Evolutionary conservation across 2,888 invertebrate species (phyloP), one percentile per base, ranked within the genome.

Genomic region (Globia sparganii): DNA sequence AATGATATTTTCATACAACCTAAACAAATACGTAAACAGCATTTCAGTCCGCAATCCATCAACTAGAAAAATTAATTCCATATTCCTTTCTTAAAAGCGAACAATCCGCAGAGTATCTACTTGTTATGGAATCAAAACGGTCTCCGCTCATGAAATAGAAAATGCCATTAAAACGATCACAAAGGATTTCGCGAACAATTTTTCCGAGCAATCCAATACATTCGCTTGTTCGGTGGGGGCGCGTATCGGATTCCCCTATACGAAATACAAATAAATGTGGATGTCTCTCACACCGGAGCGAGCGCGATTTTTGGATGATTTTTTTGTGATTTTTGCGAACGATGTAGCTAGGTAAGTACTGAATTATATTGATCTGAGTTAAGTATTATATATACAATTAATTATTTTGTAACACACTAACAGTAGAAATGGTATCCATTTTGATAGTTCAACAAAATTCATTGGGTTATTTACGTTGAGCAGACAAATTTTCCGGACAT

Each of bases 241-340:
- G 90, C 90, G 94, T 94, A 95, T 95, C 95, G 94, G 93, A 93
- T 92, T 89, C 88, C 88, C 86, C 86, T 85, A 89, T 88, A 88
- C 89, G 83, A 88, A 88, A 88, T 88, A 94, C 94, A 94, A 94
- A 94, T 95, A 95, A 95, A 94, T 92, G 90, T 87, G 91, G 88
- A 81, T 56, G 85, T 15, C 70, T 46, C 72, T 94, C 81, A 95
- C 94, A 95, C 93, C 91, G 93, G 72, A 62, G 71, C 43, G 89
- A 62, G 25, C 49, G 85, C 81, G 72, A 49, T 2, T 49, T 37
- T 21, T 2, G 0, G 25, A 15, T 25, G 8, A 6, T 5, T 31
- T 28, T 37, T 37, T 69, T 18, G 3, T 75, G 61, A 28, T 28
- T 72, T 62, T n/a, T 18, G 21, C 13, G 25, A 46, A 18, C 0